A percentile compares a stretch with the other conserved stretches of the same genome.
Evolutionary conservation across 2,797 vertebrate species (phyloP).

Genomic region (Leuciscus waleckii): DNA sequence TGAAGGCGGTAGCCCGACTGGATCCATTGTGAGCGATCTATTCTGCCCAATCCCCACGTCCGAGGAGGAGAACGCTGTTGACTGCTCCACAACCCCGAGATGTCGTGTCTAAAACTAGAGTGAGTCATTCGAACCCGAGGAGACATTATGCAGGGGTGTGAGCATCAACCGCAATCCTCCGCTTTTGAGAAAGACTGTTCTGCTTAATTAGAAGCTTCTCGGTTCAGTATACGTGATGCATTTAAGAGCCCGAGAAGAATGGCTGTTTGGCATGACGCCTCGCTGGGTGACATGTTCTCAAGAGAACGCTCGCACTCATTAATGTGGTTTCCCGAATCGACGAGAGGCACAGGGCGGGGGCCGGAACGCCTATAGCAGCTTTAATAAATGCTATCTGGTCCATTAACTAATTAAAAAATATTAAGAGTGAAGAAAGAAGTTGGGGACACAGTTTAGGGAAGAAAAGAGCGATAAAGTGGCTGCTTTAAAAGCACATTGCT

Average conservation of each 20-base stretch:
- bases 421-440: constrained; percentile 71
- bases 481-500: constrained; percentile 79
- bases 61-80: constrained; percentile 32
- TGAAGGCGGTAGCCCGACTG: constrained; percentile 25
- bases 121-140: background rate
- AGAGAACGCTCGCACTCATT: constrained; percentile 58
- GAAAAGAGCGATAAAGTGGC: constrained; percentile 33
- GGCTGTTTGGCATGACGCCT: constrained; percentile 32
- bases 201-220: constrained; percentile 23
- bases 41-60: constrained; percentile 4
- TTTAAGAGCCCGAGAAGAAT: constrained; percentile 20
- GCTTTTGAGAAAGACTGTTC: constrained; percentile 11
- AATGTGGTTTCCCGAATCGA: constrained; percentile 50
- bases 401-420: constrained; percentile 86
- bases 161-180: constrained; percentile 9
- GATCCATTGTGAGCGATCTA: constrained; percentile 39
- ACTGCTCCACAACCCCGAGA: constrained; percentile 31
- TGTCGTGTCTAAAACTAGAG: background rate
- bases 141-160: background rate
- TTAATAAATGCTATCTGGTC: constrained; percentile 82
- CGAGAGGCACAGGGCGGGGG: constrained; percentile 30
- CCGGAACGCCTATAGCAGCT: constrained; percentile 75
- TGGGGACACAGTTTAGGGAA: constrained; percentile 26
- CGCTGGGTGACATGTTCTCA: constrained; percentile 29
- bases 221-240: background rate